Base-by-base conservation (phyloP, 2,888 invertebrate genomes). In the Drosophila nigritarsus region DNA sequence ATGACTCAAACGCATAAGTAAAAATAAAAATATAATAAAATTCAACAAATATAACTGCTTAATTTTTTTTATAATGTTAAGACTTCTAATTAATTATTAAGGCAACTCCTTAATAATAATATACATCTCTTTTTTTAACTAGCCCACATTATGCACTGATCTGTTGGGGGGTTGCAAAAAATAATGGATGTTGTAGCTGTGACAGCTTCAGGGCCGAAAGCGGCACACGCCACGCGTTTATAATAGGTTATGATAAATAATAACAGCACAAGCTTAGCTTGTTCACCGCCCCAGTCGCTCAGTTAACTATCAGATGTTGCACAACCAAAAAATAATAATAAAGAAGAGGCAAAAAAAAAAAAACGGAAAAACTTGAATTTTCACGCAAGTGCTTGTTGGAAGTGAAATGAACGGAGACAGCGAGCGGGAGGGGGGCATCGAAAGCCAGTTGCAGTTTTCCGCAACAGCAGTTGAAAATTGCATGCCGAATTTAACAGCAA, bases 321-420 rank as follows among this genome's bases (percentile, higher is more conserved):
- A 71, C 54, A 86, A 88, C 61, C 55, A 34, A 69, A 70, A 68
- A 68, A 15, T 75, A 73, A 80, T 75, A 74, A 73, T 66, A 58
- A 54, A 49, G 67, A 50, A 66, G 51, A 55, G 40, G n/a, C n/a
- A 49, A 27, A 49, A 18, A 48, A 51, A 51, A 32, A 36, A 63
- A 71, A 75, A 76, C 30, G 65, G 59, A 49, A 78, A 74, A 78
- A 78, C 78, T 62, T 82, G 78, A 76, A 86, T 86, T 86, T 88
- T 73, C 82, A 88, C 67, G 82, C 82, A 86, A 87, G 64, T 65
- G 59, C 64, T 55, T 53, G 70, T 9, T 64, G 70, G 69, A 76
- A 79, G 79, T 83, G 85, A 85, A 87, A 79, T 76, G 74, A 55
- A 40, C n/a, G 40, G 29, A n/a, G 38, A 15, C 7, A n/a, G 13